These are phyloP conservation scores for Euproctis similis DNA, from an alignment of 2,888 invertebrate species.

Conservation along the genomic window DNA sequence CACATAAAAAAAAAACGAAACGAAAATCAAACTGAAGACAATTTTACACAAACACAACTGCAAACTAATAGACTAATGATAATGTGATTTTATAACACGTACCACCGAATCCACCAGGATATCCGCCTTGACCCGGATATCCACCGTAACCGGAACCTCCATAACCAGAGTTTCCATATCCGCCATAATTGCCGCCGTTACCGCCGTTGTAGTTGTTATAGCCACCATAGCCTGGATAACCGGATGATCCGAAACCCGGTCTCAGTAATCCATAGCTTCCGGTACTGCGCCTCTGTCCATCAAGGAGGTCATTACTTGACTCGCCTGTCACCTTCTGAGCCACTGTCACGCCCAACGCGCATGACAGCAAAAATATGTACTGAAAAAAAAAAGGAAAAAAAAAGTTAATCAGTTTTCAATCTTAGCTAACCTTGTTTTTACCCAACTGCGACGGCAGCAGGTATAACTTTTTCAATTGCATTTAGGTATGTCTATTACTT, in stretches of 20 bases:
- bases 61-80: too few species aligned
- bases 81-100: not conserved
- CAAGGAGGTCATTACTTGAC: conserved; percentile 32
- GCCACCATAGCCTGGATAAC: conserved; percentile 28
- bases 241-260: conserved; percentile 32
- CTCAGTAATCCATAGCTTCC: conserved; percentile 54
- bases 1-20: too few species aligned
- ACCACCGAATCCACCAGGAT: conserved; percentile 18
- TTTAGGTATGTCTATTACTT: too few species aligned
- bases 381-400: conserved; percentile 26
- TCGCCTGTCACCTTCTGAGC: conserved; percentile 42
- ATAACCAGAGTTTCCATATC: conserved; percentile 9
- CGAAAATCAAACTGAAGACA: too few species aligned
- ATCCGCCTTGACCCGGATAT: conserved; percentile 20
- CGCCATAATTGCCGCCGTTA: conserved; percentile 15
- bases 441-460: too few species aligned
- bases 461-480: too few species aligned
- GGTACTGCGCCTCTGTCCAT: conserved; percentile 34
- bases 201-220: conserved; percentile 24
- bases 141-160: conserved; percentile 14
- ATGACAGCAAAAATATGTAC: conserved; percentile 45
- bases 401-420: conserved; percentile 6
- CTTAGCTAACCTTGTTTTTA: too few species aligned
- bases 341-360: conserved; percentile 39
- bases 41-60: too few species aligned